These are phyloP conservation scores for Craterocephalus amniculus DNA, from an alignment of 2,797 vertebrate genomes.

Conservation along the genomic window DNA sequence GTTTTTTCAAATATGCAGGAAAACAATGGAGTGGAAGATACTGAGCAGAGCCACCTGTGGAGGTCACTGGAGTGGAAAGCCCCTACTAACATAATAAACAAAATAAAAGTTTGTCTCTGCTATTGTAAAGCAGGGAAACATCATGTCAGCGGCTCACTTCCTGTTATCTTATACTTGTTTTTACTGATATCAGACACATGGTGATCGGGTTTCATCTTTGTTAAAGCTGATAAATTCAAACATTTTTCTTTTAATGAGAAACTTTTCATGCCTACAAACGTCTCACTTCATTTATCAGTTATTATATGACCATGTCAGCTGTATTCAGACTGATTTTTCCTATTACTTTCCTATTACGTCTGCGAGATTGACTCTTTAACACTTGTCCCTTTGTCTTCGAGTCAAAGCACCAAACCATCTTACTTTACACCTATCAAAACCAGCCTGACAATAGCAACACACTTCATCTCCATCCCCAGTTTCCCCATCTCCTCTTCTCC, in stretches of 20 bases:
- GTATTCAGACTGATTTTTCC: slow-evolving; percentile 6
- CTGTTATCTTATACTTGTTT: slow-evolving; percentile 68
- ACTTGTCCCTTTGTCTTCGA: slow-evolving; percentile 47
- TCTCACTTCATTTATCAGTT: slow-evolving; percentile 1
- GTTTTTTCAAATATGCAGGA: slow-evolving; percentile 69
- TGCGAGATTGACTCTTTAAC: slow-evolving; percentile 26
- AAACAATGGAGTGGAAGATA: slow-evolving; percentile 68
- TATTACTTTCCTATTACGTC: slow-evolving; percentile 21
- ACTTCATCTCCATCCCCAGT: slow-evolving; percentile 40
- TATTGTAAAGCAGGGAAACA: slow-evolving; percentile 48
- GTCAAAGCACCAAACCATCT: slow-evolving; percentile 41
- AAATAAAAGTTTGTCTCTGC: slow-evolving; percentile 53
- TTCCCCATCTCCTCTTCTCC: slow-evolving; percentile 25
- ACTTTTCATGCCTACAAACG: background rate
- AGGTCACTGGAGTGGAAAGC: slow-evolving; percentile 74
- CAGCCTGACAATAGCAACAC: slow-evolving; percentile 51
- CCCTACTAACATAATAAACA: slow-evolving; percentile 73
- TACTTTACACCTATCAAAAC: slow-evolving; percentile 52
- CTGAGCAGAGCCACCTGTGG: slow-evolving; percentile 73
- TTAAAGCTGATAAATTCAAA: background rate
- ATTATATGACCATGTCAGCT: slow-evolving; percentile 17
- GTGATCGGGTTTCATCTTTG: background rate
- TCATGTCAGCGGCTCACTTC: slow-evolving; percentile 51
- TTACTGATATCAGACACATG: slow-evolving; percentile 17
- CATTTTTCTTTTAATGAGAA: background rate